phyloP scores from a whole-genome alignment of 2,888 invertebrate species.

The Mystacides longicornis region DNA sequence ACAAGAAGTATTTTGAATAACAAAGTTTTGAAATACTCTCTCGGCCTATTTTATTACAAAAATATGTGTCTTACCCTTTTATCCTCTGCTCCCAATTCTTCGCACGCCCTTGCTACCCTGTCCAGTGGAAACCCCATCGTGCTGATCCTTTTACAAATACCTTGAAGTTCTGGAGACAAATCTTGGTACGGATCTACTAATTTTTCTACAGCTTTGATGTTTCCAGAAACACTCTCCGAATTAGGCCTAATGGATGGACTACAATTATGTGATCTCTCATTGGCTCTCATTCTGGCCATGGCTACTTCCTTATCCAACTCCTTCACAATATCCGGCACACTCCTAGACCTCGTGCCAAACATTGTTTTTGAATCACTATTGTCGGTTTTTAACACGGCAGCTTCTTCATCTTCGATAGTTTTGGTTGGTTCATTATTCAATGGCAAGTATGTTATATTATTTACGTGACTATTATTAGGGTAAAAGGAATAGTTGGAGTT shows the following conservation, averaged over 20 bases:
- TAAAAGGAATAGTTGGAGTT: constrained; percentile 1
- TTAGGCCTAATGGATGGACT: constrained; percentile 39
- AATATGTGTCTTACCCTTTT: constrained; percentile 58
- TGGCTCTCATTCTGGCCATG: constrained; percentile 42
- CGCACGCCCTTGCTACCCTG: constrained; percentile 73
- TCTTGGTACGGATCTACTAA: constrained; percentile 36
- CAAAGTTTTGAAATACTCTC: not conserved
- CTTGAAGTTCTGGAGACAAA: constrained; percentile 51
- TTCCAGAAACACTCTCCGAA: constrained; percentile 27
- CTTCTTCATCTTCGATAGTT: not conserved
- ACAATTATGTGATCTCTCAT: constrained; percentile 45
- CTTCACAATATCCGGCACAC: constrained; percentile 69
- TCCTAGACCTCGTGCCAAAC: constrained; percentile 45
- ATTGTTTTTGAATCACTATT: constrained; percentile 1
- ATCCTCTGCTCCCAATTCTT: constrained; percentile 70
- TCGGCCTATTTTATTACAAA: not conserved
- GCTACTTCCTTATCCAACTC: constrained; percentile 63
- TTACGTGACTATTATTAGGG: not conserved
- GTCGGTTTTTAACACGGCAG: not conserved
- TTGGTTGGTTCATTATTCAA: not conserved
- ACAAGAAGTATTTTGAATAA: too few relatives aligned
- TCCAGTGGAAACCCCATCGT: constrained; percentile 84
- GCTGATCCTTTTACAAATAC: constrained; percentile 64
- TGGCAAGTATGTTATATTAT: constrained; percentile 8
- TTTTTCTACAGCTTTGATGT: constrained; percentile 18